A percentile compares a stretch with the other conserved stretches of the same genome.
These are phyloP conservation scores for Atrichornis clamosus DNA, from an alignment of 2,113 vertebrate genomes.

Conservation along the genomic window DNA sequence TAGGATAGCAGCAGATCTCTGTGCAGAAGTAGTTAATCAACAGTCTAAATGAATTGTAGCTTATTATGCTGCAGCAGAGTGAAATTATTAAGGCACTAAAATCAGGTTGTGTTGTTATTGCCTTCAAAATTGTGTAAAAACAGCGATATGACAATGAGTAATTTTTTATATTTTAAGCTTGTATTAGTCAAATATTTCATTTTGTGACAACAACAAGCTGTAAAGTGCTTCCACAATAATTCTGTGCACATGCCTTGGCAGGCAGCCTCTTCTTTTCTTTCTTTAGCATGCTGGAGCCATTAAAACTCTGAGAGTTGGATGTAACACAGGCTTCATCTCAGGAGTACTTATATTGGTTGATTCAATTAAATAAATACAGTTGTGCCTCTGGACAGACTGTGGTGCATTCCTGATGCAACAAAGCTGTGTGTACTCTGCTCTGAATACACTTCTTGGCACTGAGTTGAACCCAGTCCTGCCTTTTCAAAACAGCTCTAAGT, in stretches of 20 bases:
- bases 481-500: background rate
- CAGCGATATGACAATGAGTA: background rate
- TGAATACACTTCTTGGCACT: background rate
- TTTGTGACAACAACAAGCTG: conserved; percentile 13
- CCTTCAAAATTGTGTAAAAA: background rate
- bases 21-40: background rate
- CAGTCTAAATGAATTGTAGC: background rate
- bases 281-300: background rate
- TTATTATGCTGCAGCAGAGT: background rate
- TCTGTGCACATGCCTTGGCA: conserved; percentile 36
- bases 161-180: background rate
- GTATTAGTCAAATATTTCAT: background rate
- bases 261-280: background rate
- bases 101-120: background rate
- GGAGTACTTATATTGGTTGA: background rate
- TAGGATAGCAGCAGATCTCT: background rate
- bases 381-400: background rate
- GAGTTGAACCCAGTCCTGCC: background rate
- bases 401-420: background rate
- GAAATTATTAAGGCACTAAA: background rate
- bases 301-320: conserved; percentile 7
- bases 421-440: background rate
- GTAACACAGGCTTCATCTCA: background rate
- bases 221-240: background rate
- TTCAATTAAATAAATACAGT: background rate